Evolutionary conservation across 1,140 invertebrate species (phyloP), one percentile per base, ranked within the genome.

Genomic region (Sipha flava): DNA sequence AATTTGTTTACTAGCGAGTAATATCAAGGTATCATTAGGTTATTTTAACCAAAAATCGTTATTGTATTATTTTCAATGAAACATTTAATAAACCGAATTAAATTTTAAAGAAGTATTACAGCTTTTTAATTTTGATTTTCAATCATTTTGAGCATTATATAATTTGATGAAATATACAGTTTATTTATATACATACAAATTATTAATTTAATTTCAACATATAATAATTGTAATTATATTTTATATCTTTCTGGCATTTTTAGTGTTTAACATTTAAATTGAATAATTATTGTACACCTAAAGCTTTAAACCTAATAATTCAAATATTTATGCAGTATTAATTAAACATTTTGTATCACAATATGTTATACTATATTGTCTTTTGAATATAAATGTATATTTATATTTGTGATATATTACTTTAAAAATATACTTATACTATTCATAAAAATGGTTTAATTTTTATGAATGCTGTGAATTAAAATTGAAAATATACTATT

Each of bases 391-490:
- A 40, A 66, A 40, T 40, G 5, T 40, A 40, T 40, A 66, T 21
- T 64, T 64, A 64, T 66, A 66, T 21, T 40, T 66, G 62, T 66
- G 62, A 66, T 66, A 66, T 40, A 37, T 66, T 66, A 21, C 7
- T 40, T 66, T 66, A n/a, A 66, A 64, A 40, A 66, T 66, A 66
- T 40, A 66, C 62, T 66, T 66, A 66, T 40, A n/a, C 9, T 52
- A 52, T 52, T 52, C 49, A 5, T 23, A 52, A 23, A 4, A 23
- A 7, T 52, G 2, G 49, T 52, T 23, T 23, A 23, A 23, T 52
- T 52, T 52, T 10, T 23, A 6, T 52, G n/a, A 6, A 23, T 52
- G 49, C 49, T 52, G n/a, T 52, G 49, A 52, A 52, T 52, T 23
- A 23, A 2, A 52, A 21, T 23, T 52, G 21, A 52, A 52, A 49